Evolutionary conservation across 2,888 invertebrate genomes (phyloP).

Genomic region (Flexamia atlantica): DNA sequence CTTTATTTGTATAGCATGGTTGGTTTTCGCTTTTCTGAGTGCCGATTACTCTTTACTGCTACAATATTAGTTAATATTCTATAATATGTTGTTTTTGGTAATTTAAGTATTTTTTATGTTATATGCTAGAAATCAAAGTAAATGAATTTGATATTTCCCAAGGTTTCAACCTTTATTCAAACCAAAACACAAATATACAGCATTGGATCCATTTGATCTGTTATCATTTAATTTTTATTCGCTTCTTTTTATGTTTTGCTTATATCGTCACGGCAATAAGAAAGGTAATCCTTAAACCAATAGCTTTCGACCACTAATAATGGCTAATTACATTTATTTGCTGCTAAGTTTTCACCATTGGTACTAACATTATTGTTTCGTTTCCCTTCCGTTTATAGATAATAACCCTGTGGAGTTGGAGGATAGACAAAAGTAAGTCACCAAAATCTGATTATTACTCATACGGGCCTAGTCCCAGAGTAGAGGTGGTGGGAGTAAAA

Average conservation of each 20-base stretch:
- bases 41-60: neutral
- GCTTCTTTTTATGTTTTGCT: neutral
- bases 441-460: neutral
- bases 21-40: neutral
- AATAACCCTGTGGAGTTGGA: slow-evolving; percentile 89
- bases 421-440: slow-evolving; percentile 91
- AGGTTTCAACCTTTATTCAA: too few species aligned
- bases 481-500: neutral
- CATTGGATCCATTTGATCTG: too few species aligned
- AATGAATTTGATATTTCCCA: too few species aligned
- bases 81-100: too few species aligned
- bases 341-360: slow-evolving; percentile 63
- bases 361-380: slow-evolving; percentile 68
- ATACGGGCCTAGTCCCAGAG: neutral
- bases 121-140: too few species aligned
- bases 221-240: neutral
- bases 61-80: too few species aligned
- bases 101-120: too few species aligned
- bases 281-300: slow-evolving; percentile 8
- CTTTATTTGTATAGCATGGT: neutral
- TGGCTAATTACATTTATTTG: slow-evolving; percentile 67
- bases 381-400: slow-evolving; percentile 76
- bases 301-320: slow-evolving; percentile 38
- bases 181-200: too few species aligned
- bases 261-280: neutral